Base-by-base conservation (phyloP, 1,140 invertebrate species). In the Paralvinella palmiformis region DNA sequence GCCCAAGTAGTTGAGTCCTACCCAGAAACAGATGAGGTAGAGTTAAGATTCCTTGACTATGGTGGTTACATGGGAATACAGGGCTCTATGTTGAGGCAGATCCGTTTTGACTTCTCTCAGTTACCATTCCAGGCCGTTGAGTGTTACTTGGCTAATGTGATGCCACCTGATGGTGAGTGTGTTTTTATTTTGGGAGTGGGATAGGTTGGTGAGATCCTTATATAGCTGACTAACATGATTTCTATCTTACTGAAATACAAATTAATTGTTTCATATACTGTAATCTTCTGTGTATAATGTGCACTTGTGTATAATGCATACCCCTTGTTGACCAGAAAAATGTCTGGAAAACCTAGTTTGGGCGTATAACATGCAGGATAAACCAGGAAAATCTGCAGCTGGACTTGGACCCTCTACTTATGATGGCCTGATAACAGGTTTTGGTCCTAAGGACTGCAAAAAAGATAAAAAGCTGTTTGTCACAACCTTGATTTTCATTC, bases 51-150 rank as follows among this genome's bases (percentile, higher is more conserved):
- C 76, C 86, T 98, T 1, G 96, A 98, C 82, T 93, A 94, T 77
- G 96, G 96, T 31, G 95, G 94, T 52, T 98, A 91, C 78, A 86
- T 87, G 72, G 84, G 84, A 37, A 83, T 95, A n/a, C 85, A 86
- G 66, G 88, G 88, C 66, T 81, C 85, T 27, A 81, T 85, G 63
- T 85, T 96, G 7, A 78, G 90, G 72, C 90, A 94, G 82, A 94
- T 98, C 63, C 86, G 80, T 75, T 81, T 87, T 64, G 93, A 98
- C 80, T 96, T 94, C 76, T 88, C 96, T 83, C 84, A 86, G 31
- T 82, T 98, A 72, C 95, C 95, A 22, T 97, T 98, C 84, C 95
- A 98, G 86, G 92, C 94, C 50, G 89, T 91, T 37, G 95, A 98
- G 84, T 92, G 94, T 74, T 88, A 88, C 75, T 82, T 98, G 72